Evolutionary conservation across 1,140 invertebrate genomes (phyloP).

Genomic region (Matsumurasca onukii): DNA sequence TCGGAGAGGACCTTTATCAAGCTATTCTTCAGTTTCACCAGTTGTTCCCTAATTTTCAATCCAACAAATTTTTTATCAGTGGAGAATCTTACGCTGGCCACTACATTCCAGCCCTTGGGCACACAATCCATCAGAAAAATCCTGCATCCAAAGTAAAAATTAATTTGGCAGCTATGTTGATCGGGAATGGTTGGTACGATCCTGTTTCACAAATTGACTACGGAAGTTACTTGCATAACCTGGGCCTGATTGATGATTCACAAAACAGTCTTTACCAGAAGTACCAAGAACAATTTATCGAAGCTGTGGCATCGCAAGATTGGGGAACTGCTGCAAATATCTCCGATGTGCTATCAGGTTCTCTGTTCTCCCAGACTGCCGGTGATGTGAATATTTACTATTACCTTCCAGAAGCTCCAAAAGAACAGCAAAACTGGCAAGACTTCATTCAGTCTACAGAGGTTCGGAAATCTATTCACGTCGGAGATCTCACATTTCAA

Average conservation of each 20-base stretch:
- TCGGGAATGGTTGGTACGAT: conserved; percentile 84
- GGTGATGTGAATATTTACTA: conserved; percentile 80
- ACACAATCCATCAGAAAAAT: conserved; percentile 72
- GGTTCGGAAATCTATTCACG: conserved; percentile 66
- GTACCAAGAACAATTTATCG: conserved; percentile 15
- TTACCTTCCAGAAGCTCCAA: conserved; percentile 68
- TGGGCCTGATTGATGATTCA: conserved; percentile 54
- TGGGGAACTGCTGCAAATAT: conserved; percentile 7
- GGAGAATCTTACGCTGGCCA: conserved; percentile 87
- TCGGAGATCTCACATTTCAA: conserved; percentile 64
- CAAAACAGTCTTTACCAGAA: conserved; percentile 44
- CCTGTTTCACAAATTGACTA: conserved; percentile 76
- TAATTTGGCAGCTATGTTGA: conserved; percentile 67
- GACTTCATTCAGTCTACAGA: conserved; percentile 57
- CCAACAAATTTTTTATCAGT: conserved; percentile 72
- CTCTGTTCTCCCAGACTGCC: neutral
- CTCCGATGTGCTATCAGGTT: conserved; percentile 53
- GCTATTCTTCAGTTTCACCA: conserved; percentile 62
- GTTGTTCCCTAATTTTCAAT: conserved; percentile 65
- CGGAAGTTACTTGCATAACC: conserved; percentile 76
- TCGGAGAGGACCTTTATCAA: conserved; percentile 30
- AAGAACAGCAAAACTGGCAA: conserved; percentile 44
- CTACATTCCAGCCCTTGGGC: conserved; percentile 74
- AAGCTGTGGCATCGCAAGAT: conserved; percentile 1
- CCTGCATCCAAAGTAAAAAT: conserved; percentile 55